Evolutionary conservation across 2,797 vertebrate genomes (phyloP), one percentile per base, ranked within the genome.

Genomic region (Dipus sagitta): DNA sequence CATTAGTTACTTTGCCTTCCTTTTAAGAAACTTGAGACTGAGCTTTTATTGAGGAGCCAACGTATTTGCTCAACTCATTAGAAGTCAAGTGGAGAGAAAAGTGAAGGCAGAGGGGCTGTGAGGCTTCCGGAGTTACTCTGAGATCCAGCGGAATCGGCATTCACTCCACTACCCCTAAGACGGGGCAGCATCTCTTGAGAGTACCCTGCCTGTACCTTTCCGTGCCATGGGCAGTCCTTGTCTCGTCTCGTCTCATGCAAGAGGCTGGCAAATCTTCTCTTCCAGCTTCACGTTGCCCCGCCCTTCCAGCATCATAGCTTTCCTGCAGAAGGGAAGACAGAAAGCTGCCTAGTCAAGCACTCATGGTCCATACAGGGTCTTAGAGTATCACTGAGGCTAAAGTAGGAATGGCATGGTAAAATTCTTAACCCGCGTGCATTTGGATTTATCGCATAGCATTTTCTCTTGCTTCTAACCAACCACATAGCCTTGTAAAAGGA

Each of bases 1-100:
- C 95, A 97, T 97, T 95, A 95, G 93, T 95, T 76, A 93, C 94
- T 97, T 96, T 95, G 93, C 75, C 90, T 93, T 93, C 75, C 79
- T 96, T 94, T 94, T 93, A 93, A 91, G 95, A 94, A 96, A 97
- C 84, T 78, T 91, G 91, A 94, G 94, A 93, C 81, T 92, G 42
- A 88, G 77, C 52, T 92, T 89, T 95, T 86, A 93, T 54, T 81
- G 93, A 95, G 74, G 83, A 95, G 81, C 34, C 54, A 1, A 68
- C 70, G 74, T 90, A 54, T 92, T 84, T 89, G 95, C 80, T 95
- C 84, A 77, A 80, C 90, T 92, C 86, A 84, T 95, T 86, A 94
- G 47, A 47, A 89, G 79, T 60, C 65, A 67, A 88, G 78, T 21
- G 11, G 34, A 10, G 68, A 84, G 72, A 75, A 75, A 75, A 79